Evolutionary conservation across 2,888 invertebrate genomes (phyloP), one percentile per base, ranked within the genome.

Genomic region (Beris chalybata): DNA sequence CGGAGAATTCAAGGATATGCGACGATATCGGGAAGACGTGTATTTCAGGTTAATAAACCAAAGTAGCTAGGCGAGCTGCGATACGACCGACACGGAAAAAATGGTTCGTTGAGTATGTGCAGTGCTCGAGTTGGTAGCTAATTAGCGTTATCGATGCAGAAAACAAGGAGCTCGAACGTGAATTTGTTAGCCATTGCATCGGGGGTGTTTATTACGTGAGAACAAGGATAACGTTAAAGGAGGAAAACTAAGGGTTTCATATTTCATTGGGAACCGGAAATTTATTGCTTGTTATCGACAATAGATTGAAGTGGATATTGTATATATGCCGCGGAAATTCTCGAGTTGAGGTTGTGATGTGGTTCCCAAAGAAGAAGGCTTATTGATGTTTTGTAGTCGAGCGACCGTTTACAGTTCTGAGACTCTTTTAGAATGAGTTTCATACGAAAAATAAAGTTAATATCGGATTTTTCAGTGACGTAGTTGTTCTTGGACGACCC

Each of bases 31-130:
- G 6, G 48, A 54, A 30, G 31, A 54, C 30, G 48, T 47, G 47
- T 15, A 59, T 59, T 59, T 47, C 58, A 59, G 58, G 58, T 59
- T 59, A 59, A 59, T 59, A 59, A 59, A 59, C 58, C 48, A 59
- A 48, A 29, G n/a, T 47, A 59, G 48, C 48, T 59, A 59, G 45
- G 48, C 47, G 38, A 48, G 38, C 13, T 31, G 12, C 4, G 9
- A 13, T 45, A 15, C n/a, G 58, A 30, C 44, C 30, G 31, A 53
- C 22, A 44, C 5, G 44, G 11, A 57, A 44, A 44, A 57, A 43
- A 44, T 44, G 57, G 9, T 38, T 38, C 5, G 7, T 38, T 9
- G 38, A 38, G 38, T 38, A 9, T 38, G 9, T 38, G 38, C 9
- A 38, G 9, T 38, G 38, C 38, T 38, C 38, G 38, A 38, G n/a